Evolutionary conservation across 2,113 vertebrate species (phyloP), one percentile per base, ranked within the genome.

Genomic region (Crotalus helleri): DNA sequence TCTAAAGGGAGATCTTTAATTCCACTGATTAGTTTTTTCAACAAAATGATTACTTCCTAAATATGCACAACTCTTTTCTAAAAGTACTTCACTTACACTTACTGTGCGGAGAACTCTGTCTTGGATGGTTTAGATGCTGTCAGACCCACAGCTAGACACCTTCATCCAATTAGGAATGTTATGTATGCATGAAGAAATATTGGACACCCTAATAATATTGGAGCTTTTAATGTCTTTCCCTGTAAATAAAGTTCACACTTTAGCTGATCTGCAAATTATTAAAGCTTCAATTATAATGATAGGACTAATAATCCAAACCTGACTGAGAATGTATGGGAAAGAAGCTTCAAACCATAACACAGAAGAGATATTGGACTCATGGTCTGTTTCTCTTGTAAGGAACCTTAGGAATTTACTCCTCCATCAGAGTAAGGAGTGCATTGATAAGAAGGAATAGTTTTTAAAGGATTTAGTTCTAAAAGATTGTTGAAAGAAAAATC

Each of bases 171-270:
- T 29, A 49, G 10, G 46, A 26, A 51, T 13, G 24, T 87, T 55
- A n/a, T 29, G 11, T 8, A 51, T 51, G 24, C 24, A 29, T 0
- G 5, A 49, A 69, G 2, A 0, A 51, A 23, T 29, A 51, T 44
- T 59, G 81, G 10, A 2, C 29, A 69, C 4, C 3, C 44, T 90
- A 90, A 90, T 90, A 93, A 61, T 87, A 61, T 90, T 87, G 23
- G 12, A 39, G 12, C 21, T 87, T 90, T 93, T 90, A 89, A 86
- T 90, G 46, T 23, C 90, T 90, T 93, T 44, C 53, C 21, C 86
- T 93, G 46, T 46, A 90, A 64, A 33, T 86, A 64, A 21, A 33
- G 61, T 17, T 86, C 74, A 90, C 12, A 59, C 55, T 61, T 74
- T 44, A 90, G 21, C 74, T 55, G n/a, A 33, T 54, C 23, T 86